Evolutionary conservation across 2,888 invertebrate genomes (phyloP), one percentile per base, ranked within the genome.

Genomic region (Sesia bembeciformis): DNA sequence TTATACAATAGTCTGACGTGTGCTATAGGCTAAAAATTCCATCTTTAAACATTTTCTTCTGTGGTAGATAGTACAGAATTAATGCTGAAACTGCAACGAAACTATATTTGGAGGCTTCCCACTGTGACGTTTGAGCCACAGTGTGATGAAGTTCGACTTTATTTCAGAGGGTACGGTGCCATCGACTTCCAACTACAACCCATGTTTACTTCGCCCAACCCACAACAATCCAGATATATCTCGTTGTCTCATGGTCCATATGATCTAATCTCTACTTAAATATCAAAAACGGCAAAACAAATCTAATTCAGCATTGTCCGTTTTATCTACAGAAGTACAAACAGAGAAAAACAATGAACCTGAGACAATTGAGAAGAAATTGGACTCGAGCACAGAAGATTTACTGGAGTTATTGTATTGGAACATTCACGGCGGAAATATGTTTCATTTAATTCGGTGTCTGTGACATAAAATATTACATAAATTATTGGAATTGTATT

Each of bases 181-280:
- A 78, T 64, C 87, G 71, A 77, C 84, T 71, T 66, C 83, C 72
- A 84, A 78, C 83, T 78, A 72, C 86, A 86, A 82, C 66, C 85
- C 84, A 72, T 84, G 87, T 80, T 81, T 85, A 76, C 88, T 81
- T 63, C 88, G 86, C 64, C 86, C 89, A 71, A 90, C 90, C 66
- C 90, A 90, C 89, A 89, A 88, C 87, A 90, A 91, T 73, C 91
- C 91, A 73, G 92, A 92, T 78, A 90, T 91, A 77, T 90, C 91
- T 80, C 90, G 91, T 78, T 91, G 91, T 86, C 90, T 91, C 84
- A 91, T 91, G 91, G 91, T 90, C 74, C 91, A 92, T 80, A 91
- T 91, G 87, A 90, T 91, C 71, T 92, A 90, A 85, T 73, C 70
- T 78, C 72, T 70, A 58, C 54, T 56, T 55, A 66, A 69, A 67